Conservation (phyloP, 2,888 invertebrate species). For the Habroteleia sp. region DNA sequence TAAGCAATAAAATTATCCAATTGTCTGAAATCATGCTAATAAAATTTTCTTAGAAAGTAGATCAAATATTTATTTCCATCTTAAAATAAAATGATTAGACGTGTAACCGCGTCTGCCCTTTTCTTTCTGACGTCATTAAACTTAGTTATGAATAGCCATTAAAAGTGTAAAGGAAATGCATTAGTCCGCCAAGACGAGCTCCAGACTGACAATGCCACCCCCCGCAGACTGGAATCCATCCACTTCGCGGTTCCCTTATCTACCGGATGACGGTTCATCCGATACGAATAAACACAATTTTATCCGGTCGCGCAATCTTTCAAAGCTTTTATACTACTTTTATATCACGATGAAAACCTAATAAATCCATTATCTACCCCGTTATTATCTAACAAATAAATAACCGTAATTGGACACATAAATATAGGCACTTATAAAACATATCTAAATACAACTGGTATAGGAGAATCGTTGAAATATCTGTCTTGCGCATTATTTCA, state of each 20-base stretch:
- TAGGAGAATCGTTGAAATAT: slow-evolving; percentile 12
- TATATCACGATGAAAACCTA: slow-evolving; percentile 42
- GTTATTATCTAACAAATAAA: background rate
- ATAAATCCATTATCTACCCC: slow-evolving; percentile 29
- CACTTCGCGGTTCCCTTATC: slow-evolving; percentile 66
- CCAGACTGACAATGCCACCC: slow-evolving; percentile 68
- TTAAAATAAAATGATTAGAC: slow-evolving; percentile 70
- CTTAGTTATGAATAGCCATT: slow-evolving; percentile 81
- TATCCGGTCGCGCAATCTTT: slow-evolving; percentile 58
- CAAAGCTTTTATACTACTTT: slow-evolving; percentile 51
- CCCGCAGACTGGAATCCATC: slow-evolving; percentile 71
- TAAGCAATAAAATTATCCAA: too few species aligned
- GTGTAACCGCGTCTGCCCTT: slow-evolving; percentile 75
- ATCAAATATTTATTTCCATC: slow-evolving; percentile 44
- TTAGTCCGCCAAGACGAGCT: slow-evolving; percentile 72
- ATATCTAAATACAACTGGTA: slow-evolving; percentile 1
- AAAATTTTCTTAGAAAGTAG: slow-evolving; percentile 37
- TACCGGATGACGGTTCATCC: slow-evolving; percentile 66
- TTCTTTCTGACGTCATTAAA: slow-evolving; percentile 79
- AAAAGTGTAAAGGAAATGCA: slow-evolving; percentile 81
- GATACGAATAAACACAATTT: slow-evolving; percentile 61
- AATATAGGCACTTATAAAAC: too few species aligned
- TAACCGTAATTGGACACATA: slow-evolving; percentile 9
- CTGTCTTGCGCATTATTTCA: slow-evolving; percentile 39
- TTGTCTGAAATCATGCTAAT: too few species aligned